phyloP scores from a whole-genome alignment of 2,797 vertebrate genomes.

The Poliocrania exsul region DNA sequence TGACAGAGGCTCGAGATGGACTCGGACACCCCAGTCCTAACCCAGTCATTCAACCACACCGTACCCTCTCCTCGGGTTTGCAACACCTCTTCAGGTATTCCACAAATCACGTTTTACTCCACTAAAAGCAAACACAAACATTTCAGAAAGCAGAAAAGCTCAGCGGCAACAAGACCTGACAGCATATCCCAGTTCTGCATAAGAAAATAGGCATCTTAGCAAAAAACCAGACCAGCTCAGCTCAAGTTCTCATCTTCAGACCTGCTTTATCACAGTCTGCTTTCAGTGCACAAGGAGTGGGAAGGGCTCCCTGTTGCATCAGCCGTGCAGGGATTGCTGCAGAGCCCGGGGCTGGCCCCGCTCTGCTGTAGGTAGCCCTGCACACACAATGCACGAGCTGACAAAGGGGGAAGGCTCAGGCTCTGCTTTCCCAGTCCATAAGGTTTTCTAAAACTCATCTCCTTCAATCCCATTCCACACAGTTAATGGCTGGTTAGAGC shows the following conservation, averaged over 20 bases:
- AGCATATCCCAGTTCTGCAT: background rate
- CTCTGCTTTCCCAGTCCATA: background rate
- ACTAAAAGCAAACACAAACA: background rate
- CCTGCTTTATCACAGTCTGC: background rate
- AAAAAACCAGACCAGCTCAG: background rate
- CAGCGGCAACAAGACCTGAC: background rate
- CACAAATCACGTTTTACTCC: background rate
- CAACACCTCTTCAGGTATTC: background rate
- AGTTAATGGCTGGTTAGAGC: background rate
- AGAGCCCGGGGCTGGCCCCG: background rate
- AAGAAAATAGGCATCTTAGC: background rate
- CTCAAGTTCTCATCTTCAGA: background rate
- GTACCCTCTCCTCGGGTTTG: background rate
- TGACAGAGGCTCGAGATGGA: background rate
- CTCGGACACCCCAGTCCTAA: background rate
- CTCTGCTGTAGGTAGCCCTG: constrained; percentile 24
- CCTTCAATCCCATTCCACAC: background rate
- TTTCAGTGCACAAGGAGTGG: background rate
- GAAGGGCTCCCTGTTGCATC: background rate
- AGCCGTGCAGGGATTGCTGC: background rate
- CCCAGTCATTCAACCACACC: background rate
- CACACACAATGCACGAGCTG: background rate
- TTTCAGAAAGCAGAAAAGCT: background rate
- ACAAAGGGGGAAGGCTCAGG: background rate
- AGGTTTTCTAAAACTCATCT: background rate